Conservation (phyloP, 2,113 vertebrate genomes). For the Alouatta palliata region DNA sequence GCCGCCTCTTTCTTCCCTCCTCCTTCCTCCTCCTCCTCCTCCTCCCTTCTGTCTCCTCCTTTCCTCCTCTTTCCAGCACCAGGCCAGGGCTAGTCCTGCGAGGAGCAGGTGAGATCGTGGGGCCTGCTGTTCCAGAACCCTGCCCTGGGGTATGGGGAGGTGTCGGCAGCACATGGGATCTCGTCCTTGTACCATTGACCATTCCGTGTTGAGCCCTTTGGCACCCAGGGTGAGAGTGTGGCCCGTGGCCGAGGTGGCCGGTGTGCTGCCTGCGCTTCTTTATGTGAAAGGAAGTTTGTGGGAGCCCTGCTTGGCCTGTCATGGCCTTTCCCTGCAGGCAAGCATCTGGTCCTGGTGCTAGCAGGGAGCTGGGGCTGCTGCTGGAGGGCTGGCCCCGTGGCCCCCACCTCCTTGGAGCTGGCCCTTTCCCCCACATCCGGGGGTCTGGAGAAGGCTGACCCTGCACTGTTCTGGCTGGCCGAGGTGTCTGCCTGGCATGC, state of each 20-base stretch:
- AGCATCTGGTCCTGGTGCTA: fast-evolving
- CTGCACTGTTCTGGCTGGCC: too few relatives aligned
- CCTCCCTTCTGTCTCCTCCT: not conserved
- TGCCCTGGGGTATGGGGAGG: fast-evolving
- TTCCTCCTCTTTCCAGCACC: not conserved
- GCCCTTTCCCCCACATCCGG: too few relatives aligned
- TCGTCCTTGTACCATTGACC: not conserved
- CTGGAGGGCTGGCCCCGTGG: not conserved
- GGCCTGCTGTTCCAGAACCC: not conserved
- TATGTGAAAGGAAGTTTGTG: fast-evolving
- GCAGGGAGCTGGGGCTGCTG: not conserved
- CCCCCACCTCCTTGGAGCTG: not conserved
- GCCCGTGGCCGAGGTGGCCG: not conserved
- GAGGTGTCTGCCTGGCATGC: fast-evolving
- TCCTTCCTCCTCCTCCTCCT: not conserved
- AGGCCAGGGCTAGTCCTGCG: fast-evolving
- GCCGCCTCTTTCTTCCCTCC: fast-evolving
- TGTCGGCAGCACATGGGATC: not conserved
- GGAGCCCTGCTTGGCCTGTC: fast-evolving
- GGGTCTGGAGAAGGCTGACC: not conserved
- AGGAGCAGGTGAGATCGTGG: not conserved
- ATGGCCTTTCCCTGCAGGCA: not conserved
- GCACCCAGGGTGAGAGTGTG: not conserved
- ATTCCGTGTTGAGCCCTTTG: fast-evolving
- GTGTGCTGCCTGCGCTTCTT: not conserved